Conservation (phyloP, 1,140 invertebrate genomes). For the Psix sp. region DNA sequence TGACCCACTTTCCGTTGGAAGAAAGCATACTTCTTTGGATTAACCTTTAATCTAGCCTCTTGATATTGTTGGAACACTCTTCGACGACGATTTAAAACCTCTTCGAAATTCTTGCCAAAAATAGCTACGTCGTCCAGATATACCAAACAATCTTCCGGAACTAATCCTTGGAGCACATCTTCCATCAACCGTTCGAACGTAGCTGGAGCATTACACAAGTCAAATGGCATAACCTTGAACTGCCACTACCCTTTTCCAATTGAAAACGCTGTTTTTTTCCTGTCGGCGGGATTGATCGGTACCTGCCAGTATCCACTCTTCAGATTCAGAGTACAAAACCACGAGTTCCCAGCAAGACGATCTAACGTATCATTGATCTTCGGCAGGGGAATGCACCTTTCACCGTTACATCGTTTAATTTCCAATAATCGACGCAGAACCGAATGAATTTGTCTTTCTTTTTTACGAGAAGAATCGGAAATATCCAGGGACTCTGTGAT, state of each 20-base stretch:
- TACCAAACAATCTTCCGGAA: too few relatives aligned
- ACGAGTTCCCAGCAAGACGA: constrained; percentile 4
- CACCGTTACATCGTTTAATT: constrained; percentile 14
- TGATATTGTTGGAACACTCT: too few relatives aligned
- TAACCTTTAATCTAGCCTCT: too few relatives aligned
- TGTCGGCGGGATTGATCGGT: constrained; percentile 61
- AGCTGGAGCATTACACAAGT: constrained; percentile 49
- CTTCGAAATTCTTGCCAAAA: too few relatives aligned
- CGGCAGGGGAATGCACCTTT: constrained; percentile 14
- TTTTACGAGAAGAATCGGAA: too few relatives aligned
- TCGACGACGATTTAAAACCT: too few relatives aligned
- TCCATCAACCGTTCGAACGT: constrained; percentile 43
- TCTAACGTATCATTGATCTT: constrained; percentile 14
- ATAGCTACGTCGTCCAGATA: too few relatives aligned
- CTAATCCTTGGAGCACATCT: too few relatives aligned
- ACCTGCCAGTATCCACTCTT: constrained; percentile 71
- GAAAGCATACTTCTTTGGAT: too few relatives aligned
- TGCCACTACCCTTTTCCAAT: constrained; percentile 59
- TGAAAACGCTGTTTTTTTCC: constrained; percentile 71
- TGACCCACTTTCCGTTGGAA: too few relatives aligned
- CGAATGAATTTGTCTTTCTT: too few relatives aligned
- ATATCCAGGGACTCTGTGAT: too few relatives aligned
- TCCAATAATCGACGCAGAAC: constrained; percentile 13
- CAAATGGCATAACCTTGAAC: constrained; percentile 58
- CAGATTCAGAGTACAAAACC: constrained; percentile 29